Evolutionary conservation across 2,797 vertebrate genomes (phyloP), one percentile per base, ranked within the genome.

Genomic region (Anolis apletophallus): DNA sequence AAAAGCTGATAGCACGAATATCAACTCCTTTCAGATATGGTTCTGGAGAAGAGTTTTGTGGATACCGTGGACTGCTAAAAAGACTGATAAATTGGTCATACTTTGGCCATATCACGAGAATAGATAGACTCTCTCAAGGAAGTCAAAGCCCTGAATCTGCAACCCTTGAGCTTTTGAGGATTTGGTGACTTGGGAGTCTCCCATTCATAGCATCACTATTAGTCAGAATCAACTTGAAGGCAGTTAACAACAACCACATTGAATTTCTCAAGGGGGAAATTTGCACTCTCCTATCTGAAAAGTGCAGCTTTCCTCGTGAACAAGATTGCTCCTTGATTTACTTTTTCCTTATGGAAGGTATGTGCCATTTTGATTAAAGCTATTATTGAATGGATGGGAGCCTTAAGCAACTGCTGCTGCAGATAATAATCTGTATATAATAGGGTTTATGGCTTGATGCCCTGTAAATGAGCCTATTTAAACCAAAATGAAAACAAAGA

Each of bases 311-410:
- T 52, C 14, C 8, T 17, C 16, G 16, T 13, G 26, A 54, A 29
- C 6, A 6, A 29, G 50, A 52, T n/a, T 26, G 55, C 36, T 57
- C 32, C 17, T n/a, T 3, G 16, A 32, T 32, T 46, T 52, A 34
- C n/a, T n/a, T 12, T 21, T 9, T 73, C 54, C 34, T 32, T 16
- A 2, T 50, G 52, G 12, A n/a, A 50, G 61, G 40, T 32, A 81
- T 78, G 76, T 21, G 8, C 29, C 79, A 67, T 74, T 83, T 83
- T 61, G 40, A 83, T 61, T 74, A 59, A 83, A 61, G 71, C 36
- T 61, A 17, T 12, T 50, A 17, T 50, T n/a, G 17, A 61, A 59
- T 61, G n/a, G 26, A 29, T 10, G 29, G 54, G 32, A 83, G 8
- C 11, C 40, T 50, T 32, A 50, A 17, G 26, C 8, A 17, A 9